These are phyloP conservation scores for Cossypha niveicapilla DNA, from an alignment of 2,797 vertebrate species.

Conservation along the genomic window DNA sequence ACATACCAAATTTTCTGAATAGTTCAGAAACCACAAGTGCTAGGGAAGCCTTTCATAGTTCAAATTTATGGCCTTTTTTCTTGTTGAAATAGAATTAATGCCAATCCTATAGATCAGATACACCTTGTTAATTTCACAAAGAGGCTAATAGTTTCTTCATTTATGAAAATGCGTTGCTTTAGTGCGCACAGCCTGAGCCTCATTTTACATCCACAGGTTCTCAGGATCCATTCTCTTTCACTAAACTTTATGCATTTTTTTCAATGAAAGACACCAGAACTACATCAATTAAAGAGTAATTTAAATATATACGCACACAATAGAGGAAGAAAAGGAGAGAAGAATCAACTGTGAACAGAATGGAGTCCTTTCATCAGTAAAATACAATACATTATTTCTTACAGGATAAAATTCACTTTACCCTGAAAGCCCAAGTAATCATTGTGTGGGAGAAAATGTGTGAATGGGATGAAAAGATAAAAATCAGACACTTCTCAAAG, in stretches of 20 bases:
- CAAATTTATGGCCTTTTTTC: constrained; percentile 36
- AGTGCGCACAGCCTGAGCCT: constrained; percentile 34
- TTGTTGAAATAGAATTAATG: constrained; percentile 26
- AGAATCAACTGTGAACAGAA: constrained; percentile 35
- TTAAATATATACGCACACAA: constrained; percentile 47
- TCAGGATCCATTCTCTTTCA: neutral
- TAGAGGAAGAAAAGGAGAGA: constrained; percentile 31
- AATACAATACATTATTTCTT: constrained; percentile 10
- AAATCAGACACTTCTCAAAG: constrained; percentile 28
- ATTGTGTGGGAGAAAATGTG: constrained; percentile 11
- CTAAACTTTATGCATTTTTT: neutral
- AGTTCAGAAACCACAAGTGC: constrained; percentile 21
- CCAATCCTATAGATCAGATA: neutral
- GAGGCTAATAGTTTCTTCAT: constrained; percentile 55
- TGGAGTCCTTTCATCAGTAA: constrained; percentile 41
- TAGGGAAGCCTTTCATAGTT: neutral
- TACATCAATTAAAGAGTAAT: constrained; percentile 53
- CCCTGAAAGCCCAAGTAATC: constrained; percentile 30
- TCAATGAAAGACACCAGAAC: constrained; percentile 22
- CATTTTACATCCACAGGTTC: constrained; percentile 6
- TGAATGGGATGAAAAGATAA: constrained; percentile 51
- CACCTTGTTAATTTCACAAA: constrained; percentile 52
- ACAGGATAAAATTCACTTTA: constrained; percentile 24
- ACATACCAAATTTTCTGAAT: constrained; percentile 8
- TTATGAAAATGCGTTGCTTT: constrained; percentile 48